Conservation (phyloP, 2,888 invertebrate genomes). For the Cheiracanthium punctorium region DNA sequence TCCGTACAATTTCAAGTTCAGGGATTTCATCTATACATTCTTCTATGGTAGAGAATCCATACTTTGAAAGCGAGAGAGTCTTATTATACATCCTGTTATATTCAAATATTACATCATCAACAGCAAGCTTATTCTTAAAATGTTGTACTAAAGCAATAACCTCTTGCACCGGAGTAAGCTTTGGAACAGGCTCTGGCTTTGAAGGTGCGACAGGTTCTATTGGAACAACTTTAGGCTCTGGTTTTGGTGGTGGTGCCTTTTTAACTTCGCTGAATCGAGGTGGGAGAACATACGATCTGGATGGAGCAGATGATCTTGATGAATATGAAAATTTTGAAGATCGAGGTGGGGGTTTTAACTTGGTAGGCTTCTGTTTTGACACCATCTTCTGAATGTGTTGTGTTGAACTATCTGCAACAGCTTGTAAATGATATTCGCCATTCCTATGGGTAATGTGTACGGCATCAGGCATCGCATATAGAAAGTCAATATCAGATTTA, state of each 20-base stretch:
- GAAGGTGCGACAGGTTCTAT: too few species aligned
- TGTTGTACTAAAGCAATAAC: neutral
- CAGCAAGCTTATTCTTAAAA: neutral
- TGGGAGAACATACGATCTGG: too few species aligned
- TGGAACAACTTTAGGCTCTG: neutral
- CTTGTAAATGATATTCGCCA: neutral
- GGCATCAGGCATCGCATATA: slow-evolving; percentile 37
- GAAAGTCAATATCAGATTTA: slow-evolving; percentile 23
- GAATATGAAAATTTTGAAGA: too few species aligned
- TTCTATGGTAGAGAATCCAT: neutral
- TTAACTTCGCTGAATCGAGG: too few species aligned
- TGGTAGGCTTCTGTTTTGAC: slow-evolving; percentile 16
- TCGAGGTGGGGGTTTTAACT: neutral
- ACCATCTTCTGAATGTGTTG: slow-evolving; percentile 58
- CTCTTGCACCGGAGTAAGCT: neutral
- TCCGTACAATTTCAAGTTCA: neutral
- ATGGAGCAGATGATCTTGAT: neutral
- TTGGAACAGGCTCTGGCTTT: neutral
- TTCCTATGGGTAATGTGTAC: slow-evolving; percentile 12
- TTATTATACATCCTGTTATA: neutral
- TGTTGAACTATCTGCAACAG: slow-evolving; percentile 36
- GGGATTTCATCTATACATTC: neutral
- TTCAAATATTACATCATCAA: neutral
- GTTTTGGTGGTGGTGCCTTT: neutral
- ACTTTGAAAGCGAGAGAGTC: neutral